phyloP scores from a whole-genome alignment of 2,113 vertebrate genomes.

The Chrysemys picta region DNA sequence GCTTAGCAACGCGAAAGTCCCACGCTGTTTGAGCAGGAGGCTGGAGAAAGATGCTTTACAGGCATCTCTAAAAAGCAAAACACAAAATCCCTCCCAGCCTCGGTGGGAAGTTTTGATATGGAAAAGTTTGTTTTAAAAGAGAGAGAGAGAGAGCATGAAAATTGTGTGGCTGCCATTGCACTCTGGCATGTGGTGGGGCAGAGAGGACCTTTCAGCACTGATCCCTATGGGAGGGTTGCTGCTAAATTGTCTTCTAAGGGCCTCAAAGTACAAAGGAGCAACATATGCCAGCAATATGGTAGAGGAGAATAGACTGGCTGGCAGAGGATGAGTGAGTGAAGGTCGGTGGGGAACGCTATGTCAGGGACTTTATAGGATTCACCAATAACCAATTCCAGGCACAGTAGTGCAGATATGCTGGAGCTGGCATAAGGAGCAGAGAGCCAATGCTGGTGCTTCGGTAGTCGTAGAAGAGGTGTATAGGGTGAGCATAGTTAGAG shows the following conservation, averaged over 20 bases:
- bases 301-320: neutral
- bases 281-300: neutral
- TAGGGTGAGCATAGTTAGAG: neutral
- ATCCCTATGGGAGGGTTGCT: neutral
- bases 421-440: neutral
- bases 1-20: neutral
- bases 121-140: neutral
- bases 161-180: rapidly evolving
- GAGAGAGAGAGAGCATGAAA: rapidly evolving
- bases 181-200: neutral
- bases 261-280: neutral
- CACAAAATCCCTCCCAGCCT: neutral
- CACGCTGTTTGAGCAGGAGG: neutral
- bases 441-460: neutral
- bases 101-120: neutral
- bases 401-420: neutral
- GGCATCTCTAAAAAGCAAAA: neutral
- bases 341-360: neutral
- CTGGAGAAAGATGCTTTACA: neutral
- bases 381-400: neutral
- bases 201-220: neutral
- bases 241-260: neutral
- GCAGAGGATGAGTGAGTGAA: neutral
- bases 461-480: neutral
- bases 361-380: neutral